phyloP scores from a whole-genome alignment of 37 sponge, comb jelly and placozoan genomes.

The Mnemiopsis leidyi region DNA sequence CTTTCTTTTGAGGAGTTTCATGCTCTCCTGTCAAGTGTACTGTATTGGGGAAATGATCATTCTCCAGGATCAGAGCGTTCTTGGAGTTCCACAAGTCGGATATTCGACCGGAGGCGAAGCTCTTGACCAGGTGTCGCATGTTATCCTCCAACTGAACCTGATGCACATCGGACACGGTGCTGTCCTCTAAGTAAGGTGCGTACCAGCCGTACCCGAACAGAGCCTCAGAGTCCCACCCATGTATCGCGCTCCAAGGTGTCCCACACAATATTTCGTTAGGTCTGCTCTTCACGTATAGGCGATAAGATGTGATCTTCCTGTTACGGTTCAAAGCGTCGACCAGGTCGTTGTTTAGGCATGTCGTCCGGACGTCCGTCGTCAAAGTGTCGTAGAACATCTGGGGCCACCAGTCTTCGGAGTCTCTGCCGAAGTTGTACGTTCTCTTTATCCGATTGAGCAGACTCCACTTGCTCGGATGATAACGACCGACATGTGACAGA shows the following conservation, averaged over 20 bases:
- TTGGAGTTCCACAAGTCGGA: not conserved
- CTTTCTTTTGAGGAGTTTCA: not conserved
- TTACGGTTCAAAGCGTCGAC: not conserved
- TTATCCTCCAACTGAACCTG: not conserved
- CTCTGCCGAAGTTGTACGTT: not conserved
- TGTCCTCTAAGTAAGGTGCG: not conserved
- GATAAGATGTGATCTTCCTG: not conserved
- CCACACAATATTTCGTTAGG: not conserved
- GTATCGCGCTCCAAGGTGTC: not conserved
- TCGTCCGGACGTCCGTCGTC: constrained; percentile 28
- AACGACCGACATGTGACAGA: too few relatives aligned
- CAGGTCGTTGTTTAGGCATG: constrained; percentile 37
- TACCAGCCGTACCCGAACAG: constrained; percentile 28
- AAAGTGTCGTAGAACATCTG: constrained; percentile 29
- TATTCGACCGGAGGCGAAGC: not conserved
- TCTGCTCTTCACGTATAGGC: not conserved
- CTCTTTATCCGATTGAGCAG: not conserved
- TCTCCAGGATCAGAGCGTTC: not conserved
- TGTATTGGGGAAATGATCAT: constrained; percentile 3
- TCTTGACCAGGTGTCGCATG: not conserved
- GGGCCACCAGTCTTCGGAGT: not conserved
- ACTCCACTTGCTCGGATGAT: too few relatives aligned
- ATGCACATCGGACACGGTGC: not conserved
- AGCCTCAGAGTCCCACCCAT: constrained; percentile 61
- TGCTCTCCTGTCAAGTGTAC: not conserved